A percentile compares a stretch with the other conserved stretches of the same genome.
phyloP scores from a whole-genome alignment of 2,888 invertebrate genomes.

The Tiliacea citrago region DNA sequence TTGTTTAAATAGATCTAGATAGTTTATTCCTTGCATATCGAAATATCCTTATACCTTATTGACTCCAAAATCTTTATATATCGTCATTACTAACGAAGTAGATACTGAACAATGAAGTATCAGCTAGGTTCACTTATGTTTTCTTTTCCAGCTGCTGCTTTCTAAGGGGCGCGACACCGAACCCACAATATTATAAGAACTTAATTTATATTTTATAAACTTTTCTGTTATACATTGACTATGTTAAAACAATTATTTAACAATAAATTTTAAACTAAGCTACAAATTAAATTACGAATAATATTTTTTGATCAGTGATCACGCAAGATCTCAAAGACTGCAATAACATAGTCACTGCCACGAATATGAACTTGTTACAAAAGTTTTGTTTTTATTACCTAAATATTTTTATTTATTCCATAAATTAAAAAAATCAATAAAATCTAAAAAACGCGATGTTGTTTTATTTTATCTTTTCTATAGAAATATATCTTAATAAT shows the following conservation, averaged over 20 bases:
- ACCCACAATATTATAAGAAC: slow-evolving; percentile 74
- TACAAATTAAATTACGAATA: slow-evolving; percentile 65
- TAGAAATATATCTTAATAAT: neutral
- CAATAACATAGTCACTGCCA: slow-evolving; percentile 89
- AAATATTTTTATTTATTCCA: slow-evolving; percentile 87
- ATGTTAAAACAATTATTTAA: slow-evolving; percentile 78
- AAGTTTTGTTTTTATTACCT: slow-evolving; percentile 85
- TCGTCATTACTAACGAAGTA: neutral
- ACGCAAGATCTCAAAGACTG: slow-evolving; percentile 85
- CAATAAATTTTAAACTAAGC: slow-evolving; percentile 69
- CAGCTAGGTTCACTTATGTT: slow-evolving; percentile 43
- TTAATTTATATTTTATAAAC: slow-evolving; percentile 80
- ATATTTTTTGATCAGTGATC: slow-evolving; percentile 68
- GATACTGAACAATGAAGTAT: neutral
- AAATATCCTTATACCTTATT: neutral
- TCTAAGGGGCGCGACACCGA: slow-evolving; percentile 84
- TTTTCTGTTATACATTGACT: slow-evolving; percentile 82
- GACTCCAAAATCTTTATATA: neutral
- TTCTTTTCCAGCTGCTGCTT: slow-evolving; percentile 88
- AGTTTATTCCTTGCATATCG: neutral
- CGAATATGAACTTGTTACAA: slow-evolving; percentile 83
- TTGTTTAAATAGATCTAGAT: slow-evolving; percentile 1
- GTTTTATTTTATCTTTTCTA: slow-evolving; percentile 39
- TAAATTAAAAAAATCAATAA: slow-evolving; percentile 86
- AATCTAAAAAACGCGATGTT: slow-evolving; percentile 74